Evolutionary conservation across 2,888 invertebrate genomes (phyloP).

Genomic region (Xylocampa areola): DNA sequence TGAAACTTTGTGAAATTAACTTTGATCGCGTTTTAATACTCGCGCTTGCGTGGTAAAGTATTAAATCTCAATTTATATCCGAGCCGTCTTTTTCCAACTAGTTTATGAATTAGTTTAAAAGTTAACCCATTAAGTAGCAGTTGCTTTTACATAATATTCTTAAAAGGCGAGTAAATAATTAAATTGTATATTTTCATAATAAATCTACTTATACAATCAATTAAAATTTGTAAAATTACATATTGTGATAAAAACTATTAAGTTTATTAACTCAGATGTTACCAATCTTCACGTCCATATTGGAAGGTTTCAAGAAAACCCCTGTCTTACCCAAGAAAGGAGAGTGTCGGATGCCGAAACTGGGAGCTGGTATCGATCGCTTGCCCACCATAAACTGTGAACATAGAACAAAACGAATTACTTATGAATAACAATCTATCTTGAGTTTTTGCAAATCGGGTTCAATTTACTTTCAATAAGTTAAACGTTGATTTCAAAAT

Average conservation of each 20-base stretch:
- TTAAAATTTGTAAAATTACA: not conserved
- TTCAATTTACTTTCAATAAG: constrained; percentile 9
- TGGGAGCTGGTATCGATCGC: constrained; percentile 71
- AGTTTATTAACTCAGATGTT: constrained; percentile 2
- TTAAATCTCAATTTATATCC: constrained; percentile 74
- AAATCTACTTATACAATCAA: not conserved
- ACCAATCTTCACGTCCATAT: constrained; percentile 62
- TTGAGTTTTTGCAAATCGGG: not conserved
- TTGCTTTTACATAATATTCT: constrained; percentile 50
- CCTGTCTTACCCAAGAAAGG: constrained; percentile 70
- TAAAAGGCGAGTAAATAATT: constrained; percentile 5
- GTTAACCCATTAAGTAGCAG: constrained; percentile 48
- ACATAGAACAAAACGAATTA: constrained; percentile 7
- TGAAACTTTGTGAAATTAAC: constrained; percentile 76
- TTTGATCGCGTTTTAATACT: constrained; percentile 79
- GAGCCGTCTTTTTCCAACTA: constrained; percentile 68
- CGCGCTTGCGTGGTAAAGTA: constrained; percentile 63
- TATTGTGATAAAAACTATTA: not conserved
- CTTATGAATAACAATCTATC: not conserved
- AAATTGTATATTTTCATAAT: constrained; percentile 16
- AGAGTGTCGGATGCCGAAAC: constrained; percentile 80
- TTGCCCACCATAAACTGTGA: constrained; percentile 74
- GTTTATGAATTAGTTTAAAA: constrained; percentile 71
- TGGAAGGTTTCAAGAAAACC: constrained; percentile 69
- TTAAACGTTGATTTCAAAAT: not conserved